Base-by-base conservation (phyloP, 2,113 vertebrate genomes). In the Chroicocephalus ridibundus region DNA sequence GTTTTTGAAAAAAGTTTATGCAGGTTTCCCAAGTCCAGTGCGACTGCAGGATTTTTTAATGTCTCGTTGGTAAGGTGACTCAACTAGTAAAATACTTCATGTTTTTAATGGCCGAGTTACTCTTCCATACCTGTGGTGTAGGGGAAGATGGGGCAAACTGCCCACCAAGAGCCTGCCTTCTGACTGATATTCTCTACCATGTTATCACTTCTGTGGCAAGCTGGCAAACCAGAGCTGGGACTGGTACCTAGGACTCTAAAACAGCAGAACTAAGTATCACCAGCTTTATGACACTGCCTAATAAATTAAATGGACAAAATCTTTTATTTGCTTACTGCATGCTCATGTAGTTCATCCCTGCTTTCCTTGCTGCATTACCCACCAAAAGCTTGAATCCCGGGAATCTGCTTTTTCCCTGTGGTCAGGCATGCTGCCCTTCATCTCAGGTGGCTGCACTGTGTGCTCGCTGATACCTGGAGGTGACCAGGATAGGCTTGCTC, bases 361-460 rank as follows among this genome's bases (percentile, higher is more conserved):
- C 64, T 38, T 65, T 68, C 27, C 34, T 76, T 81, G 18, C 24
- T 58, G 47, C 5, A 2, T 61, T 88, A 31, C 40, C 17, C 15
- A 61, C 20, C 0, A 12, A 51, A 68, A 54, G 31, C 61, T 91
- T 1, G 0, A 49, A 70, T 70, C 27, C 64, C 0, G 1, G 79
- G 54, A 83, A 61, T 60, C 29, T 71, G 24, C 47, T 15, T 86
- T 94, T 55, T 69, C 20, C 29, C 18, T 58, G 16, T 24, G 34
- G 19, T 70, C 36, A 11, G 46, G 10, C 29, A 5, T 7, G 2
- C n/a, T 71, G 29, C 4, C 5, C 16, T 54, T 82, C 22, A 5
- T 69, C 55, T 78, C 66, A 13, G 11, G 20, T 69, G 76, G 26
- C 17, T 2, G 1, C 8, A 10, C 13, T 40, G 16, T 61, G 70